These are phyloP conservation scores for Pipra filicauda DNA, from an alignment of 2,113 vertebrate species.

Conservation along the genomic window DNA sequence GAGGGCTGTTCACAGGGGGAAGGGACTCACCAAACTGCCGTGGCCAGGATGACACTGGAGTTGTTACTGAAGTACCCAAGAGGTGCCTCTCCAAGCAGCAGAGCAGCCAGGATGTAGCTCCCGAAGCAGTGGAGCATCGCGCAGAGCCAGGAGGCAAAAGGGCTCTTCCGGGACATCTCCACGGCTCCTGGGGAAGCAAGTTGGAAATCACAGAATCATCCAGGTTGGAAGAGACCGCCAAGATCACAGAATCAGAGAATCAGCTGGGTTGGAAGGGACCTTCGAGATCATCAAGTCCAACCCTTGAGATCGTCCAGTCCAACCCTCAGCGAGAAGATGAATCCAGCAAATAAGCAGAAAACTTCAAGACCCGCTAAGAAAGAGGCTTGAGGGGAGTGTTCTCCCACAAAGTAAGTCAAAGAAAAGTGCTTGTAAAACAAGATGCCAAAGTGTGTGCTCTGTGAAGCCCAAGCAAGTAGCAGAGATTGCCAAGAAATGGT, in stretches of 20 bases:
- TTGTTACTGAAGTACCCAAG: constrained; percentile 93
- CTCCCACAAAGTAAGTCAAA: neutral
- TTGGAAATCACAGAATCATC: neutral
- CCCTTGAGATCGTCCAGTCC: neutral
- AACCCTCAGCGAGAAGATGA: neutral
- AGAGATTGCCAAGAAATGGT: neutral
- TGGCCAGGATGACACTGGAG: constrained; percentile 91
- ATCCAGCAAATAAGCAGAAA: neutral
- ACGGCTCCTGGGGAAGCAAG: constrained; percentile 78
- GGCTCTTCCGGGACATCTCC: constrained; percentile 90
- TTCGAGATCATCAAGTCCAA: neutral
- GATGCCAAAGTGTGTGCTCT: neutral
- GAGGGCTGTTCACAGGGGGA: neutral
- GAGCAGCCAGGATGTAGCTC: constrained; percentile 92
- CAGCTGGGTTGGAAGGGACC: neutral
- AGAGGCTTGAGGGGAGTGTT: neutral
- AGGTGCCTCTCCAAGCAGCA: constrained; percentile 88
- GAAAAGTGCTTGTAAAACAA: neutral
- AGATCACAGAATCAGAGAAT: neutral
- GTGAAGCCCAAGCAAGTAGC: neutral
- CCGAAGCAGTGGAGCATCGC: constrained; percentile 99
- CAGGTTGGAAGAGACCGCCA: neutral
- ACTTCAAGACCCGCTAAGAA: neutral
- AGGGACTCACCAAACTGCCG: constrained; percentile 88
- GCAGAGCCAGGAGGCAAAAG: constrained; percentile 92